Base-by-base conservation (phyloP, 1,140 invertebrate genomes). In the Rhizoglyphus robini region DNA sequence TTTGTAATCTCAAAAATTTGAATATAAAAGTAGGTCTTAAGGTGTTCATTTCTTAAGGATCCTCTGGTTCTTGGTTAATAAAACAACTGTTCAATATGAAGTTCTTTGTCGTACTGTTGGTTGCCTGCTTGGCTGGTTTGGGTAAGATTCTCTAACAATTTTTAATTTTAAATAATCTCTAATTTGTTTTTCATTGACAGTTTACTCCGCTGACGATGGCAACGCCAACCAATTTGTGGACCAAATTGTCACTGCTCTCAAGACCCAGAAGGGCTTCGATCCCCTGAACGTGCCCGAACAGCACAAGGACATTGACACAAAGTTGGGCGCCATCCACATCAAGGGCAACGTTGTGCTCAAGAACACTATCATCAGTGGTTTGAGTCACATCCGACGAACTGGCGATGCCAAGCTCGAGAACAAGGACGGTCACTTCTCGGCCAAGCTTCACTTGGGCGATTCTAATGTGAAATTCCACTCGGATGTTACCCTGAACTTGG, bases 211-310 rank as follows among this genome's bases (percentile, higher is more conserved):
- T 34, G 30, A 32, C 27, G 38, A 60, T 64, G 46, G 29, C 11
- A 51, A 51, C 4, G 46, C 63, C 2, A 64, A 64, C 31, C 4
- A 48, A 38, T 29, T 64, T 15, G 63, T 64, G 32, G 63, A 64
- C 29, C 63, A 64, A 38, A n/a, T 64, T 31, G 20, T 64, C 20
- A 29, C 4, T 51, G 41, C 47, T 34, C 11, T 64, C 11, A 64
- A 49, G n/a, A 51, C 54, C 13, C 2, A 48, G 31, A 48, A 64
- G 15, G n/a, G 25, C 20, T 64, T 64, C 3, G 63, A 64, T 38
- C 63, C 63, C 15, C 31, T 64, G 15, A 18, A 51, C 13, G 31
- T 64, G 20, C 18, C 8, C 18, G 8, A 49, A 18, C 41, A 49
- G 15, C 31, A 15, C 18, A 20, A 30, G 4, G n/a, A 5, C 8